phyloP scores from a whole-genome alignment of 1,140 invertebrate genomes.

The Polypedilum pembai region DNA sequence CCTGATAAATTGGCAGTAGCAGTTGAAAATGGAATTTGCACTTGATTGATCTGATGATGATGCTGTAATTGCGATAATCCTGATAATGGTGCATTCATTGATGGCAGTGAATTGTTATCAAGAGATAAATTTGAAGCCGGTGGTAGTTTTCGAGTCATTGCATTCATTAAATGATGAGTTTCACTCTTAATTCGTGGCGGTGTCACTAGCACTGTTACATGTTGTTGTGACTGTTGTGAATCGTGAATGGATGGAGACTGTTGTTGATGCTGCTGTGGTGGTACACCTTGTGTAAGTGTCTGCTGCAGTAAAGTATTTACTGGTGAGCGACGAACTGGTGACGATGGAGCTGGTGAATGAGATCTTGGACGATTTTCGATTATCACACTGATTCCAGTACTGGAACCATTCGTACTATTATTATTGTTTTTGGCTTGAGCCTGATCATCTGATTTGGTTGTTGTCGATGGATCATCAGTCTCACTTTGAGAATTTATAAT shows the following conservation, averaged over 20 bases:
- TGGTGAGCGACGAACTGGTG: background rate
- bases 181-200: slow-evolving; percentile 42
- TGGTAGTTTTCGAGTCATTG: slow-evolving; percentile 18
- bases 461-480: slow-evolving; percentile 37
- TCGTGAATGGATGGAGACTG: slow-evolving; percentile 30
- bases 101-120: slow-evolving; percentile 9
- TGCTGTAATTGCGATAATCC: slow-evolving; percentile 28
- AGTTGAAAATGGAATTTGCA: slow-evolving; percentile 26
- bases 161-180: slow-evolving; percentile 31
- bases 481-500: background rate
- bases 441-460: slow-evolving; percentile 34
- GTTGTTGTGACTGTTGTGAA: slow-evolving; percentile 35
- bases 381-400: slow-evolving; percentile 29
- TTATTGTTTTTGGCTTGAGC: slow-evolving; percentile 30
- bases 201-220: slow-evolving; percentile 42
- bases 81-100: slow-evolving; percentile 11
- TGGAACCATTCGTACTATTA: slow-evolving; percentile 34
- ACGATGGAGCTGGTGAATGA: slow-evolving; percentile 24
- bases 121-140: background rate
- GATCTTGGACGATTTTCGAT: slow-evolving; percentile 29
- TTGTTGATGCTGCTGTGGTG: slow-evolving; percentile 32
- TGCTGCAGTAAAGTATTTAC: background rate
- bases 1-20: slow-evolving; percentile 29
- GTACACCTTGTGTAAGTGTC: slow-evolving; percentile 20
- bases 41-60: slow-evolving; percentile 29